Evolutionary conservation across 1,140 invertebrate species (phyloP).

Genomic region (Cherax destructor): DNA sequence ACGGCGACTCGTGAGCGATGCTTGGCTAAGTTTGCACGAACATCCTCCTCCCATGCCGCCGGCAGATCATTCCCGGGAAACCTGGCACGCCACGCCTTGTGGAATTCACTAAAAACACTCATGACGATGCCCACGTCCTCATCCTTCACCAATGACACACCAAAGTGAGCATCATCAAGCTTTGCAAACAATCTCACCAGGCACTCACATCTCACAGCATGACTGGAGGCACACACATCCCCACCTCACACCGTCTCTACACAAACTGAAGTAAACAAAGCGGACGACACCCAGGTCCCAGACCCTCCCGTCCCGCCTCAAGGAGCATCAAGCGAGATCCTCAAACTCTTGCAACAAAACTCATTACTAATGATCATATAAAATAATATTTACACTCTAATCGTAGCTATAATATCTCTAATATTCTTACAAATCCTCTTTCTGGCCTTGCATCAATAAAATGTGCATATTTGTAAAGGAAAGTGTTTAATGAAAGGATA

Average conservation of each 20-base stretch:
- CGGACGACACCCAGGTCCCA: neutral
- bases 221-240: neutral
- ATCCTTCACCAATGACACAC: constrained; percentile 57
- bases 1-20: constrained; percentile 86
- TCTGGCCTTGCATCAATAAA: neutral
- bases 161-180: constrained; percentile 25
- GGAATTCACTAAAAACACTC: constrained; percentile 92
- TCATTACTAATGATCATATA: neutral
- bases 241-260: constrained; percentile 23
- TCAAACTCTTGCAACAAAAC: neutral
- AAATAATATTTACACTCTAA: neutral
- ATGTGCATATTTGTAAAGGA: neutral
- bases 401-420: too few species aligned
- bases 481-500: neutral
- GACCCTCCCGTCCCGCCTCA: constrained; percentile 19
- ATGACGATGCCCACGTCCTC: constrained; percentile 77
- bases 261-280: constrained; percentile 62
- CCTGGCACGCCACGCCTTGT: constrained; percentile 89
- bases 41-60: constrained; percentile 93
- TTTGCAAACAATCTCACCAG: constrained; percentile 26
- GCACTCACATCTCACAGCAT: neutral
- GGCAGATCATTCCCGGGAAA: constrained; percentile 92
- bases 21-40: constrained; percentile 89
- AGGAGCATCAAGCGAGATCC: constrained; percentile 41
- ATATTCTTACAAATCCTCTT: neutral